Base-by-base conservation (phyloP, 2,797 vertebrate species). In the Malurus leucopterus region DNA sequence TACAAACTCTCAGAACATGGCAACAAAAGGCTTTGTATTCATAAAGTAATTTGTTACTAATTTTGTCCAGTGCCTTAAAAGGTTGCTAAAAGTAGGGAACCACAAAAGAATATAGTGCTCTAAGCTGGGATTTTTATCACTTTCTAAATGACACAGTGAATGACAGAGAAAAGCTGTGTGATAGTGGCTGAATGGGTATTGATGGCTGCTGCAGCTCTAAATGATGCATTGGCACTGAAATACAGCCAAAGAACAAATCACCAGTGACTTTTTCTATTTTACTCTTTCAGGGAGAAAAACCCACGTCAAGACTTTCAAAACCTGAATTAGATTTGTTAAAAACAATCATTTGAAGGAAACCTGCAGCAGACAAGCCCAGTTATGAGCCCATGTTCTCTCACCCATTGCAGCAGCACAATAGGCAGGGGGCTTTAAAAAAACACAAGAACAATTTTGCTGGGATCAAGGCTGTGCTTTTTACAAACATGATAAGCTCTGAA, bases 111-210 rank as follows among this genome's bases (percentile, higher is more conserved):
- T 95, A 91, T 92, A 83, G 86, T 90, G 88, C 91, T 96, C 91
- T 94, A 93, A 95, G 93, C 93, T 89, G 81, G 91, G 87, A 94
- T 95, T 94, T 96, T 96, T 96, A 91, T 95, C 96, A 92, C 93
- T 96, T 97, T 96, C 94, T 95, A 96, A 97, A 95, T 93, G 95
- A 95, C 90, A 92, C 54, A 91, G 89, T 95, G 96, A 96, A 95
- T 95, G 95, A 95, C 95, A 94, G 87, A 81, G 88, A 95, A 96
- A 96, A 95, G 93, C 94, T 92, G 85, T 93, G 61, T 2, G 84
- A 92, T 93, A 93, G 95, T 94, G 95, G 81, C 92, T 96, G 96
- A 97, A 88, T 94, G 95, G 89, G 91, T 95, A 96, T 89, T 96
- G 96, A 96, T 93, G 93, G 88, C 94, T 95, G 94, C 88, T 89